Evolutionary conservation across 2,888 invertebrate species (phyloP).

Genomic region (Nycteola revayana): DNA sequence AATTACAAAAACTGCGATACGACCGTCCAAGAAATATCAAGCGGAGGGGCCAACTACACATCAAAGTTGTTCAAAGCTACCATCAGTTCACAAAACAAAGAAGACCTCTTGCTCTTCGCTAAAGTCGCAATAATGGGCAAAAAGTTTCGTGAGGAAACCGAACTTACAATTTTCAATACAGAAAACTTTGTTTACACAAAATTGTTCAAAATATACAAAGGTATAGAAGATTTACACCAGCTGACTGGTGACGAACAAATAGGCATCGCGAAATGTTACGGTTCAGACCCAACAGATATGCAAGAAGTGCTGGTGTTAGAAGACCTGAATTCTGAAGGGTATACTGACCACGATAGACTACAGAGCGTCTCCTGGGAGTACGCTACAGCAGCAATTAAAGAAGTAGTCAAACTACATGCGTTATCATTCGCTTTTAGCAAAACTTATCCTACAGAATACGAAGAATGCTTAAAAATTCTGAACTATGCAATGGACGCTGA

Average conservation of each 20-base stretch:
- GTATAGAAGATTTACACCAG: slow-evolving; percentile 16
- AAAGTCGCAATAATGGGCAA: slow-evolving; percentile 16
- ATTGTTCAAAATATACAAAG: slow-evolving; percentile 16
- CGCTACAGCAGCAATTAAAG: slow-evolving; percentile 34
- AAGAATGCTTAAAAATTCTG: neutral
- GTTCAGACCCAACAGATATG: slow-evolving; percentile 18
- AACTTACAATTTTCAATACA: slow-evolving; percentile 13
- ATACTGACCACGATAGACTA: slow-evolving; percentile 35
- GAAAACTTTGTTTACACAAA: slow-evolving; percentile 27
- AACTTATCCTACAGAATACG: slow-evolving; percentile 38
- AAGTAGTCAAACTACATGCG: slow-evolving; percentile 51
- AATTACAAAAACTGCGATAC: slow-evolving; percentile 10
- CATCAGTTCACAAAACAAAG: slow-evolving; percentile 7
- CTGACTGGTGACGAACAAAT: slow-evolving; percentile 10
- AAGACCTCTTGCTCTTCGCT: slow-evolving; percentile 17
- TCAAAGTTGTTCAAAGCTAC: slow-evolving; percentile 13
- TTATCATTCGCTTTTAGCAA: slow-evolving; percentile 44
- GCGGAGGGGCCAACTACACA: slow-evolving; percentile 24
- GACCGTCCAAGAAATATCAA: slow-evolving; percentile 10
- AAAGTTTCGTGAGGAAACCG: slow-evolving; percentile 12
- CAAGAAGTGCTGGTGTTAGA: slow-evolving; percentile 50
- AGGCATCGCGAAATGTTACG: slow-evolving; percentile 30
- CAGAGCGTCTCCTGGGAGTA: slow-evolving; percentile 37
- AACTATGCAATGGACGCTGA: neutral
- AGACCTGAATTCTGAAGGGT: slow-evolving; percentile 38